phyloP scores from a whole-genome alignment of 2,888 invertebrate species.

The Thereva unica region DNA sequence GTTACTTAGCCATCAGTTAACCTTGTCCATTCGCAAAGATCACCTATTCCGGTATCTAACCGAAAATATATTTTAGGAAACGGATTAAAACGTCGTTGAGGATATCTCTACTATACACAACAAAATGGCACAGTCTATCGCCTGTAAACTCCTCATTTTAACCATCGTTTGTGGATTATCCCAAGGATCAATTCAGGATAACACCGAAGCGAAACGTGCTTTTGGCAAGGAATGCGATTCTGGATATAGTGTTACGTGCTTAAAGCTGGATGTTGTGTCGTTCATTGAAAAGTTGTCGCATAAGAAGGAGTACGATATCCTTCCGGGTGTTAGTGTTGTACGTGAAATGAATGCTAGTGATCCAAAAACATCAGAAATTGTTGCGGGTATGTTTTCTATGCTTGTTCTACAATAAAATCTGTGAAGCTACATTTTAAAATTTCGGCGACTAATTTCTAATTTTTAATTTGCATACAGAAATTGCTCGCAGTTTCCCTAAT shows the following conservation, averaged over 20 bases:
- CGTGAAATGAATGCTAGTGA: constrained; percentile 67
- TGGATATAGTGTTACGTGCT: constrained; percentile 71
- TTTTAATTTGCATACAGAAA: constrained; percentile 57
- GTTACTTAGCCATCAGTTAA: constrained; percentile 32
- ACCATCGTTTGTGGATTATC: constrained; percentile 6
- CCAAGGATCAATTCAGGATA: constrained; percentile 6
- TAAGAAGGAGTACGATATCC: constrained; percentile 66
- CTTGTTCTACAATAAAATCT: background rate
- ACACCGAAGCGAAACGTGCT: constrained; percentile 28
- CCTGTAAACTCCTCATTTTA: background rate
- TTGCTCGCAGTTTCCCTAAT: constrained; percentile 75
- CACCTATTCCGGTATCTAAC: background rate
- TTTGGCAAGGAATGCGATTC: constrained; percentile 58
- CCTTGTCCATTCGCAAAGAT: constrained; percentile 24
- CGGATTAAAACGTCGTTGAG: too few species aligned
- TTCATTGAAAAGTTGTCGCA: constrained; percentile 76
- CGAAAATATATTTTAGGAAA: background rate
- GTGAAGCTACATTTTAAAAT: constrained; percentile 9
- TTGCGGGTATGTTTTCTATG: constrained; percentile 59
- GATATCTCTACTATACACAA: background rate
- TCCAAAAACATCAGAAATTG: constrained; percentile 67
- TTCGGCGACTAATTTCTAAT: constrained; percentile 7
- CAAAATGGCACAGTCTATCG: constrained; percentile 5
- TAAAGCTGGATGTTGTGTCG: constrained; percentile 77
- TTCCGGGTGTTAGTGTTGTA: constrained; percentile 76